Evolutionary conservation across 2,113 vertebrate species (phyloP).

Genomic region (Halichoeres trimaculatus): DNA sequence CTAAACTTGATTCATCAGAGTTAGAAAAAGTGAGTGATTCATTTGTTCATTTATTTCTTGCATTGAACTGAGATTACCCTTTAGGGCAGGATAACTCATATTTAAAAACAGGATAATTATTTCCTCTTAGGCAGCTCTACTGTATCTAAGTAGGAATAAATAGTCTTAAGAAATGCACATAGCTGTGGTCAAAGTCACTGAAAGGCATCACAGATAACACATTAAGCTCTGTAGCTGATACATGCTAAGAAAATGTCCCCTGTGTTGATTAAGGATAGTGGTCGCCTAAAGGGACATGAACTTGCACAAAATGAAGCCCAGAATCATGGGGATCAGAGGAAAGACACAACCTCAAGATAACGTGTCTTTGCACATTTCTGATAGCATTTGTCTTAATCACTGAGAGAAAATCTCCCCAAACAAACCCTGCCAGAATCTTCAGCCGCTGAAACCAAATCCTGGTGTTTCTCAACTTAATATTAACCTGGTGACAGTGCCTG

Average conservation of each 20-base stretch:
- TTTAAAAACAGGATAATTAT: slow-evolving; percentile 5
- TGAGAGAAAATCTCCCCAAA: slow-evolving; percentile 60
- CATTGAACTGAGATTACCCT: background rate
- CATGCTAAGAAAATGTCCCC: slow-evolving; percentile 25
- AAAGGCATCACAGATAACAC: slow-evolving; percentile 14
- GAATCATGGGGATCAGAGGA: slow-evolving; percentile 71
- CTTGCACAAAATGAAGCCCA: slow-evolving; percentile 59
- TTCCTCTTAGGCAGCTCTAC: background rate
- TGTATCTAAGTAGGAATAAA: background rate
- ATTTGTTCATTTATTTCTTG: slow-evolving; percentile 8
- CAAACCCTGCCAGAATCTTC: slow-evolving; percentile 39
- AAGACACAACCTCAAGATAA: slow-evolving; percentile 32
- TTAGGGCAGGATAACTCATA: background rate
- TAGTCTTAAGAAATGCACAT: slow-evolving; percentile 18
- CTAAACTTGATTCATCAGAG: background rate
- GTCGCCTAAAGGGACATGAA: slow-evolving; percentile 31
- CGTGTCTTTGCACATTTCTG: slow-evolving; percentile 41
- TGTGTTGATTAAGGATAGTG: slow-evolving; percentile 50
- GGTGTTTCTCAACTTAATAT: slow-evolving; percentile 63
- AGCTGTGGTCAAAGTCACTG: slow-evolving; percentile 14
- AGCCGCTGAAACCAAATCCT: slow-evolving; percentile 64
- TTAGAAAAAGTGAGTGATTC: background rate
- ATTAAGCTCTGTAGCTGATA: background rate
- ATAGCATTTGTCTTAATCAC: slow-evolving; percentile 67
- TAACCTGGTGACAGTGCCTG: slow-evolving; percentile 56